Conservation (phyloP, 2,888 invertebrate genomes). For the Drosophila flavopinicola region DNA sequence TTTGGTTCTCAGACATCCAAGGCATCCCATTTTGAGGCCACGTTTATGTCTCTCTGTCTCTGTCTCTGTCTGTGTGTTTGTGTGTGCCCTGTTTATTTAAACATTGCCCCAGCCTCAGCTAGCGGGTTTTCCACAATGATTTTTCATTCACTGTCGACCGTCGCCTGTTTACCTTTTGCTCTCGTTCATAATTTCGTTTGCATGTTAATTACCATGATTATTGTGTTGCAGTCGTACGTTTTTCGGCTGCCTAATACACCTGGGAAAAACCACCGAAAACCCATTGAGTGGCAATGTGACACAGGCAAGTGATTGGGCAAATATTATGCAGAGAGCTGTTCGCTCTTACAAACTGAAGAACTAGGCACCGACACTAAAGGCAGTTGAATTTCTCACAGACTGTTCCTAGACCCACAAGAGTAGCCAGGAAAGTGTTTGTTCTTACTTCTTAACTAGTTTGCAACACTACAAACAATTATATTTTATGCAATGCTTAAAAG, state of each 20-base stretch:
- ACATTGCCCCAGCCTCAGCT: slow-evolving; percentile 38
- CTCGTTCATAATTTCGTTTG: slow-evolving; percentile 77
- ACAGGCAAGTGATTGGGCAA: slow-evolving; percentile 44
- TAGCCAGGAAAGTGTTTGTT: no score
- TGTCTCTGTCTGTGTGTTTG: background rate
- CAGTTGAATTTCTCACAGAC: no score
- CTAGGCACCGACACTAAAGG: no score
- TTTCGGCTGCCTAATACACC: slow-evolving; percentile 49
- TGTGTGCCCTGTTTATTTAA: slow-evolving; percentile 65
- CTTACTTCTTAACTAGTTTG: no score
- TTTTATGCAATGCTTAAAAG: no score
- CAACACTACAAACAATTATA: no score
- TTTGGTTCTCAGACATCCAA: slow-evolving; percentile 66
- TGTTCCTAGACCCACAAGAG: no score
- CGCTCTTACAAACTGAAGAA: no score
- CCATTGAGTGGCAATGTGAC: slow-evolving; percentile 31
- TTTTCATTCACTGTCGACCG: slow-evolving; percentile 48
- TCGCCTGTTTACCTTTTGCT: slow-evolving; percentile 55
- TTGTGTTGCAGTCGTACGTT: slow-evolving; percentile 67
- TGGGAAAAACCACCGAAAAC: slow-evolving; percentile 46
- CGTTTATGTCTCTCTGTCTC: slow-evolving; percentile 26
- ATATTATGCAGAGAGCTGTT: slow-evolving; percentile 39
- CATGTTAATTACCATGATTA: slow-evolving; percentile 79
- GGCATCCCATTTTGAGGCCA: slow-evolving; percentile 51
- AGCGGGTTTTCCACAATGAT: slow-evolving; percentile 63